Base-by-base conservation (phyloP, 2,888 invertebrate species). In the Bursaphelenchus okinawaensis region DNA sequence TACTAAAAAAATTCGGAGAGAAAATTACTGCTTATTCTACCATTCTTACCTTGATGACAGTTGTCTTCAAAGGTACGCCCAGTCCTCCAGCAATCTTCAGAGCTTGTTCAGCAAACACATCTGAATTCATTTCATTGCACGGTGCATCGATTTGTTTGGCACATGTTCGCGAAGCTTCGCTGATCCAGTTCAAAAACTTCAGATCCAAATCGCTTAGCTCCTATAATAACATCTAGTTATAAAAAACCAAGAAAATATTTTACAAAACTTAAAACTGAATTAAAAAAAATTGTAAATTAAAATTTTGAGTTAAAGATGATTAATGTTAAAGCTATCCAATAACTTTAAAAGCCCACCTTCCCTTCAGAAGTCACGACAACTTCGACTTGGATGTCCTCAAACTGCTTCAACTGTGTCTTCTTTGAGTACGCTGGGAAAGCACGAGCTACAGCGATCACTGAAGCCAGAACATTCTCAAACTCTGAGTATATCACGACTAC, bases 401-500 rank as follows among this genome's bases (percentile, higher is more conserved):
- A 16, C 19, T 54, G 27, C 27, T 27, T 55, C 55, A 60, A 52
- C 4, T 58, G 57, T 0, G 84, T 83, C 82, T 89, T 89, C 68
- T 84, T 84, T 12, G 85, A 87, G 86, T 88, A 93, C 60, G 89
- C 84, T 9, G 92, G 91, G 83, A 89, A 89, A 16, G 90, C 89
- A 61, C 92, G 87, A 0, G 90, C 90, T 16, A 91, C 88, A 7
- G 90, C 90, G 83, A 89, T 89, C 0, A 89, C 91, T 70, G 90
- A 89, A 0, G 92, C 90, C 77, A 89, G 88, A 0, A 89, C 87
- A 82, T 91, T 90, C 50, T 87, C 86, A 71, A 88, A 88, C 2
- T 80, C 75, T 27, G 76, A 59, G 55, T 68, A 69, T 12, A 79
- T 67, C 7, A 77, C 67, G 40, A 79, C 29, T 24, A 70, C 71